Percentiles rank a stretch among this genome's conserved stretches.
These are phyloP conservation scores for Rhinoptilus africanus DNA, from an alignment of 2,113 vertebrate genomes.

Conservation along the genomic window DNA sequence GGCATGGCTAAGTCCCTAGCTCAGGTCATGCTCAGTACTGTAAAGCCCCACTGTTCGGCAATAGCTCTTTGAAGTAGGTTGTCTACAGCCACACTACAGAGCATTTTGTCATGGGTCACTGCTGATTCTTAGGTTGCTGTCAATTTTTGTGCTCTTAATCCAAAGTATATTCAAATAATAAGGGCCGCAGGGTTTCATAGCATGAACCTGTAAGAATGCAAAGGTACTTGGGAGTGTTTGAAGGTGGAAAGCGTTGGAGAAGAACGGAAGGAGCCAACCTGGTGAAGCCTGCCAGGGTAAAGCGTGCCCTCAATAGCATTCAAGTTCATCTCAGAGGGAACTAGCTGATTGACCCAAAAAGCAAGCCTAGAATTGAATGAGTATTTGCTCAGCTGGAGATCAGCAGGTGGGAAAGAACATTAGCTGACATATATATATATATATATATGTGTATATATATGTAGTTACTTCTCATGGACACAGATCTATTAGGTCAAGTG, in stretches of 20 bases:
- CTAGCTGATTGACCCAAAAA: background rate
- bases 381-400: background rate
- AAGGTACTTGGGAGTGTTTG: background rate
- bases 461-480: background rate
- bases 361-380: background rate
- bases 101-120: background rate
- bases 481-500: background rate
- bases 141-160: background rate
- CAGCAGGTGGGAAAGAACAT: background rate
- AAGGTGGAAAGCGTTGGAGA: background rate
- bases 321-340: background rate
- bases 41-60: background rate
- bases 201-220: background rate
- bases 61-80: background rate
- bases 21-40: background rate
- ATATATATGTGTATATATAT: background rate
- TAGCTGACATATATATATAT: background rate
- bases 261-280: background rate
- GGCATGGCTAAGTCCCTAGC: background rate
- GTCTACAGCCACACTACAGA: background rate
- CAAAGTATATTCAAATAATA: background rate
- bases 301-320: background rate
- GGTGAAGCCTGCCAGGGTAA: background rate
- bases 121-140: background rate
- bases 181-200: background rate